Evolutionary conservation across 2,888 invertebrate genomes (phyloP).

Genomic region (Drosophila infuscata): DNA sequence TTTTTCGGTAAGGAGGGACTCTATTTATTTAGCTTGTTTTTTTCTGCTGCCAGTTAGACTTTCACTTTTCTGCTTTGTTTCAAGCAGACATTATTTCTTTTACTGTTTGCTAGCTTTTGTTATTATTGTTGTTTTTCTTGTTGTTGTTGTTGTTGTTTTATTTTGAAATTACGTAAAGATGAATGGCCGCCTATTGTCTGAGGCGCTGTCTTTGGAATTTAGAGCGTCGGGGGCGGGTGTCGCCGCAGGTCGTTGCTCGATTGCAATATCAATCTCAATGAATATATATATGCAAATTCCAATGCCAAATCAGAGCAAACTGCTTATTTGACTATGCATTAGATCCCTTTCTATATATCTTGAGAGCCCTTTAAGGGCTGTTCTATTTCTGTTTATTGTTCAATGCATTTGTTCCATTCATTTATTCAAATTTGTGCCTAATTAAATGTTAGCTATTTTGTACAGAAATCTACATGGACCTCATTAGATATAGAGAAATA

Average conservation of each 20-base stretch:
- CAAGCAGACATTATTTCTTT: conserved; percentile 55
- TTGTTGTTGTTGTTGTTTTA: conserved; percentile 36
- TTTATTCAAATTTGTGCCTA: not conserved
- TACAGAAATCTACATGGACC: not conserved
- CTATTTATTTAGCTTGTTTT: conserved; percentile 13
- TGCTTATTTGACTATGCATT: conserved; percentile 20
- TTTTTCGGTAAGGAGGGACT: conserved; percentile 29
- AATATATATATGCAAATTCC: conserved; percentile 33
- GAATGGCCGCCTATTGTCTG: conserved; percentile 75
- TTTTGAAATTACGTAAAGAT: conserved; percentile 77
- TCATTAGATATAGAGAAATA: not conserved
- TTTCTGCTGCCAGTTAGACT: conserved; percentile 53
- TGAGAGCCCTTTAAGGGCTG: conserved; percentile 9
- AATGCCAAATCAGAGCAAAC: conserved; percentile 20
- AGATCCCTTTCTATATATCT: not conserved
- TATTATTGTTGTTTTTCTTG: conserved; percentile 25
- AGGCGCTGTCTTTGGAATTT: conserved; percentile 48
- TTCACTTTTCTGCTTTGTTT: conserved; percentile 77
- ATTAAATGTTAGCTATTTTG: not conserved
- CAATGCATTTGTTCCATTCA: not conserved
- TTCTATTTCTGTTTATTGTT: not conserved
- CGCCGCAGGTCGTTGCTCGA: conserved; percentile 50
- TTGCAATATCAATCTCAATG: conserved; percentile 41
- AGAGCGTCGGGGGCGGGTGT: conserved; percentile 33
- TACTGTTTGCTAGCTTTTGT: conserved; percentile 8